Evolutionary conservation across 2,888 invertebrate species (phyloP), one percentile per base, ranked within the genome.

Genomic region (Pemphredon lugubris): DNA sequence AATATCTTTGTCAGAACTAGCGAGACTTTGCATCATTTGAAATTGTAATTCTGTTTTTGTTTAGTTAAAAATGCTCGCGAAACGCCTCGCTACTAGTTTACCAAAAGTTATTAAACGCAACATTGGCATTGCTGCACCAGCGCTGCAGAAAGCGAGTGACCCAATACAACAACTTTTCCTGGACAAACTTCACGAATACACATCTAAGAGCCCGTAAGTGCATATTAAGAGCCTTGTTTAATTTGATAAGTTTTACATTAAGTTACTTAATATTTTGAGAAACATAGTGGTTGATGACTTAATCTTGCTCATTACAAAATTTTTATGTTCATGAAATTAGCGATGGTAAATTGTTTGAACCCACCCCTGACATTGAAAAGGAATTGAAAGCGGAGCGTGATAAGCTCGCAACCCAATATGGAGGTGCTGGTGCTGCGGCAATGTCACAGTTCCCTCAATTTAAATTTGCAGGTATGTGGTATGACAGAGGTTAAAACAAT

Each of bases 131-230:
- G 90, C 93, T 51, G 94, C 94, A 42, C 93, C 94, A 50, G 92
- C 91, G 26, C 87, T 94, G 37, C 93, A 93, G 84, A 95, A 95
- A 88, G 94, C 93, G 1, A 90, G 92, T 1, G 98, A 98, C 89
- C 98, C 98, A 2, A 96, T 98, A 86, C 98, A 98, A 90, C 95
- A 98, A 90, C 91, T 98, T 53, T 98, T 98, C 90, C 89, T 98
- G 37, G 96, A 98, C 80, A 98, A 98, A 93, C 92, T 98, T 79
- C 92, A 94, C 74, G 97, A 98, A 91, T 98, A 97, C 91, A 95
- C 93, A 87, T 91, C 94, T 83, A 97, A 97, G 90, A 95, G 95
- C 92, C 90, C 92, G 97, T 97, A 93, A 92, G 94, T 92, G 82
- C 13, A 32, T 54, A 18, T 44, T 18, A 11, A 1, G 18, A 20